Evolutionary conservation across 1,140 invertebrate genomes (phyloP), one percentile per base, ranked within the genome.

Genomic region (Macrocentrus cingulum): DNA sequence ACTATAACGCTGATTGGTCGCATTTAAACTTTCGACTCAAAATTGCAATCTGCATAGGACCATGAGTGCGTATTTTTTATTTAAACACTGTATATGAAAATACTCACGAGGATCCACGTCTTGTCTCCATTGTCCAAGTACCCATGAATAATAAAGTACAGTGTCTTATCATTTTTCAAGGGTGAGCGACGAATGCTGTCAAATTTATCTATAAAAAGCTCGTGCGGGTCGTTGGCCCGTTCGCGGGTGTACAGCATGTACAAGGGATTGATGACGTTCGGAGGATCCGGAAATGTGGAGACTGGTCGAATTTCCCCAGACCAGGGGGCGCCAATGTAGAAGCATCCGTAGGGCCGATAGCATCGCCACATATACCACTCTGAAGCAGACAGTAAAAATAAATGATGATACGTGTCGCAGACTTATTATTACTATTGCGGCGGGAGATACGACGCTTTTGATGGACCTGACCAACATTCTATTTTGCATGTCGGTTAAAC

Each of bases 101-200:
- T 59, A 69, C 68, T 71, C 19, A 80, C 79, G 63, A 74, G 8
- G 44, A 92, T 89, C 92, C 92, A 94, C 23, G 82, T 77, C 63
- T 89, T 88, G 57, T 88, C 82, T 2, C 91, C 91, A 39, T 87
- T 86, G 66, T 95, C 92, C 25, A 94, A 75, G 68, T 92, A 95
- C 5, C 93, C 93, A 66, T 95, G 93, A 7, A 87, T 84, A 25
- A 95, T 85, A 56, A 94, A 83, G 66, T 87, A 93, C 34, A 90
- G 82, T 19, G 85, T 86, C 13, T 83, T 83, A 2, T 75, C 68
- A 1, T 83, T 78, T 66, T 85, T 82, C 1, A 91, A 76, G 36
- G 83, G 84, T 11, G 86, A 79, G 34, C 77, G 72, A 16, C 66
- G 75, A 20, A 90, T 83, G 16, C 82, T 84, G 3, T 84, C 82